Percentiles rank a stretch among this genome's conserved stretches.
phyloP scores from a whole-genome alignment of 2,888 invertebrate genomes.

The Apoderus coryli region DNA sequence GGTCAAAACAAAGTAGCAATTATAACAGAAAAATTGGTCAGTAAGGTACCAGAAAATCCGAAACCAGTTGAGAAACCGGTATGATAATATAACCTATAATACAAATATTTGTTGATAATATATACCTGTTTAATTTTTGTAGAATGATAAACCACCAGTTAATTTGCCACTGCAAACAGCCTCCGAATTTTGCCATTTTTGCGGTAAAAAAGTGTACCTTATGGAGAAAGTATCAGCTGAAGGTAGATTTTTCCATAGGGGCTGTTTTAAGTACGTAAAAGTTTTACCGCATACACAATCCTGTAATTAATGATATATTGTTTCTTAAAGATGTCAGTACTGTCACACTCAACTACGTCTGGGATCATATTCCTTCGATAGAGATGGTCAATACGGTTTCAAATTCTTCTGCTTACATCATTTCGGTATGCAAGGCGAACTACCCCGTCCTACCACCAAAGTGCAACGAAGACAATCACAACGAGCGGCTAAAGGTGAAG shows the following conservation, averaged over 20 bases:
- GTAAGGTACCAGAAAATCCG: slow-evolving; percentile 29
- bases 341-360: slow-evolving; percentile 74
- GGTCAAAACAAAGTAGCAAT: slow-evolving; percentile 69
- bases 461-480: slow-evolving; percentile 20
- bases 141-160: slow-evolving; percentile 31
- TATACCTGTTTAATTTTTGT: too few relatives aligned
- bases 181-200: slow-evolving; percentile 74
- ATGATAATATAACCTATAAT: slow-evolving; percentile 34
- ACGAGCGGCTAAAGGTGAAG: neutral
- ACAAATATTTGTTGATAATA: too few relatives aligned
- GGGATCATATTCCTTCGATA: slow-evolving; percentile 60
- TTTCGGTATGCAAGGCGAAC: slow-evolving; percentile 48
- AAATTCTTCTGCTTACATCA: slow-evolving; percentile 66
- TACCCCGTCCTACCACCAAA: slow-evolving; percentile 18
- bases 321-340: slow-evolving; percentile 58
- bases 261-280: slow-evolving; percentile 54
- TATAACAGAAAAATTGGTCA: slow-evolving; percentile 63
- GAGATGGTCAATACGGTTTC: slow-evolving; percentile 49
- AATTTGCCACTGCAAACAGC: slow-evolving; percentile 49
- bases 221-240: slow-evolving; percentile 85
- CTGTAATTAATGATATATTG: neutral
- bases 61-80: slow-evolving; percentile 35
- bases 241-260: slow-evolving; percentile 81
- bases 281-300: neutral
- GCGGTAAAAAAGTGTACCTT: slow-evolving; percentile 81